Conservation (phyloP, 1,140 invertebrate genomes). For the Chironomus tepperi region DNA sequence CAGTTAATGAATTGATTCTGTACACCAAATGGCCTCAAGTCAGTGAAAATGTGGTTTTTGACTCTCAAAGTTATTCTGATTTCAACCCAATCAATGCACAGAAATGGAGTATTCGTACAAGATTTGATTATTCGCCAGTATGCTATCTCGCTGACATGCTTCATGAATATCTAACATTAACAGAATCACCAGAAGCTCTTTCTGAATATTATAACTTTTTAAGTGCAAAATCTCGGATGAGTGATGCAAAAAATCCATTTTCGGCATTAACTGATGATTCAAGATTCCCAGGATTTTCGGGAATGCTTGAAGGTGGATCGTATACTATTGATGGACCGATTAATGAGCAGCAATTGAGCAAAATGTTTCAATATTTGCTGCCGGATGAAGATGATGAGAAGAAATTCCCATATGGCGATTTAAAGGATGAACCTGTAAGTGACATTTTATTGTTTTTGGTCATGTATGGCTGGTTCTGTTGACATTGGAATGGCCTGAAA, state of each 20-base stretch:
- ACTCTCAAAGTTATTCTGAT: conserved; percentile 78
- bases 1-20: conserved; percentile 65
- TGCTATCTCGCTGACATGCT: conserved; percentile 60
- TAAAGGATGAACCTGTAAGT: conserved; percentile 31
- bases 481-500: too few species aligned
- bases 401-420: conserved; percentile 38
- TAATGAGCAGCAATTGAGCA: conserved; percentile 60
- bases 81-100: conserved; percentile 79
- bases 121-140: conserved; percentile 48
- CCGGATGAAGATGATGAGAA: conserved; percentile 71
- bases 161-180: conserved; percentile 46
- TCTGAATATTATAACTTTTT: conserved; percentile 46
- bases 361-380: conserved; percentile 78
- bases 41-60: conserved; percentile 76
- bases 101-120: conserved; percentile 60
- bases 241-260: conserved; percentile 39
- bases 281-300: conserved; percentile 47
- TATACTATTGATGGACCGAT: conserved; percentile 58
- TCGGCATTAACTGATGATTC: conserved; percentile 49
- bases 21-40: conserved; percentile 82
- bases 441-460: too few species aligned
- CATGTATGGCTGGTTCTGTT: too few species aligned
- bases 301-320: conserved; percentile 37
- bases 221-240: conserved; percentile 29
- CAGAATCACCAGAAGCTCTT: conserved; percentile 45